Evolutionary conservation across 53 echinoderm and acorn worm species (phyloP), one percentile per base, ranked within the genome.

Genomic region (Pentamera pediparva): DNA sequence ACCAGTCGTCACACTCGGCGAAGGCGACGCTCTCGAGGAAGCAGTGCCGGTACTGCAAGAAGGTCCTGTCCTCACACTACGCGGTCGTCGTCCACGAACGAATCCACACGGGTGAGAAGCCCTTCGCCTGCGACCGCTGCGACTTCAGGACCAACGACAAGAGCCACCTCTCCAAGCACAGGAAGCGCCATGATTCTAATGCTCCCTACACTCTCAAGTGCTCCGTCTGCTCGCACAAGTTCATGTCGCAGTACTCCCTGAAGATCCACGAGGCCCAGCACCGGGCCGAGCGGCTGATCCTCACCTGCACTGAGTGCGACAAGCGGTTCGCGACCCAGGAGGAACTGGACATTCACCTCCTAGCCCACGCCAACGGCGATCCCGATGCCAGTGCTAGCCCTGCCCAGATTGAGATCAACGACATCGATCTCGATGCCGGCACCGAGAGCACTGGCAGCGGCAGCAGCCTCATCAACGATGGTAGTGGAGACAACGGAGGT

Each of bases 91-190:
- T 39, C 27, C 67, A 67, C 12, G 67, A 38, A 11, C 67, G 67
- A 25, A 37, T 67, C 10, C 67, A 67, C 40, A 67, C 67, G n/a
- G 67, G 67, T 1, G 67, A 67, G 27, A 67, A 67, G 30, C 67
- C 67, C 5, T 67, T 20, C 20, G 37, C 20, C 5, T 67, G 67
- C 20, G 30, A 41, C 1, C 6, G 30, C 0, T 67, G 67, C 29
- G 67, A 67, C 15, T 67, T 67, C 39, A 67, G 30, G 31, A 47
- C 67, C 4, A 27, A 31, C 18, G 67, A 67, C 39, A 41, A 41
- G 20, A 67, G 67, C 41, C 18, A 12, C 13, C 30, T 40, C 21
- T 25, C 8, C 15, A 67, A 67, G 30, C 67, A 67, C 41, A 29
- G 40, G 28, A 67, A 67, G 67, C 19, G 27, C 7, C 37, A 25